Evolutionary conservation across 1,140 invertebrate species (phyloP), one percentile per base, ranked within the genome.

Genomic region (Drosophila neocordata): DNA sequence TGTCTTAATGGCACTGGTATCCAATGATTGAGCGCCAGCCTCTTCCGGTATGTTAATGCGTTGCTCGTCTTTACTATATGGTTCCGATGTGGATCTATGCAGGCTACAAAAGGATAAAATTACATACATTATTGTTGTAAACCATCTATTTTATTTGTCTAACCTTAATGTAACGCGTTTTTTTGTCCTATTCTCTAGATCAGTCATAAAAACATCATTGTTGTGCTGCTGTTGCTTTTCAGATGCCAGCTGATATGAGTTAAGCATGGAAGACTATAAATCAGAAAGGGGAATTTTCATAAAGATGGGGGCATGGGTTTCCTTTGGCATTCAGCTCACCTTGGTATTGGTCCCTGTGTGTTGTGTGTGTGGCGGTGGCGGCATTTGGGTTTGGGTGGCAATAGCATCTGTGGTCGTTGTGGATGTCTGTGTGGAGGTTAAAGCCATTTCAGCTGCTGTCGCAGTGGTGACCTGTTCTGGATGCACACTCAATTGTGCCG

Each of bases 111-210:
- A 31, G 4, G 4, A 31, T 31, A 5, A 31, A 7, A 31, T 6
- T 31, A 6, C 7, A 7, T 31, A 31, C 27, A 31, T 4, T 20
- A 15, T 48, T n/a, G 24, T 24, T 24, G 4, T 24, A 24, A 2
- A 24, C 2, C 4, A 24, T 2, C 4, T 24, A 7, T 5, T 3
- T 31, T 31, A 56, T 34, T 34, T 34, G 22, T 15, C 11, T 4
- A 11, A 95, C 93, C 94, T 95, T 89, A 96, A 94, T 60, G 96
- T 97, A 65, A 97, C 96, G 90, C 95, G 94, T 92, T 97, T 97
- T 91, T 96, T 96, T 73, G 96, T 95, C 89, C 96, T 93, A 92
- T 95, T 95, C 68, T 96, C 95, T 69, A 97, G 93, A 92, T 97
- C 96, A 37, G 96, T 96, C 96, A 72, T 95, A 95, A 84, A 93